A percentile compares a stretch with the other conserved stretches of the same genome.
Evolutionary conservation across 2,113 vertebrate genomes (phyloP).

Genomic region (Channa maculata): DNA sequence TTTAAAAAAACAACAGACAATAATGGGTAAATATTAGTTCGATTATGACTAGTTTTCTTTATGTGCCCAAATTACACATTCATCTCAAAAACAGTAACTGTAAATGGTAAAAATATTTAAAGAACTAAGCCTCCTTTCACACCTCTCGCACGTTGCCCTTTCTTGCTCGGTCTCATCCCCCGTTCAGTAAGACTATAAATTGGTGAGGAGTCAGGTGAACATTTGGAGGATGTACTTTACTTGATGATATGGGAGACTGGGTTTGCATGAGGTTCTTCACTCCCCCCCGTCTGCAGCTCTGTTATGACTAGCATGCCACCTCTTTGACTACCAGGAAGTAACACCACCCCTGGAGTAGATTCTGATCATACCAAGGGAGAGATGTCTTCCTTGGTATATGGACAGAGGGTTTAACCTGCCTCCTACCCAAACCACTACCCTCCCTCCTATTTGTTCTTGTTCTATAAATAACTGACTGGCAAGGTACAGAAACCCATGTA

Average conservation of each 20-base stretch:
- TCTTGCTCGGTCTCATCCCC: conserved; percentile 1
- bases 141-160: conserved; percentile 20
- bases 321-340: conserved; percentile 83
- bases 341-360: conserved; percentile 82
- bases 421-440: conserved; percentile 64
- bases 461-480: conserved; percentile 79
- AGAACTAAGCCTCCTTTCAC: no score
- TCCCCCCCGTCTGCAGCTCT: conserved; percentile 73
- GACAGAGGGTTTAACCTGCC: conserved; percentile 74
- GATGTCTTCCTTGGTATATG: conserved; percentile 74
- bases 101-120: no score
- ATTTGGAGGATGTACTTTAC: conserved; percentile 35
- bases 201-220: conserved; percentile 37
- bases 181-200: conserved; percentile 66
- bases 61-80: no score
- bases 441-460: conserved; percentile 76
- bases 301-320: conserved; percentile 86
- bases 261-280: conserved; percentile 80
- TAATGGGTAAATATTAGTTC: no score
- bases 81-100: no score
- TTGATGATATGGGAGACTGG: conserved; percentile 55
- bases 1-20: no score
- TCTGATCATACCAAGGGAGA: conserved; percentile 81
- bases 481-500: conserved; percentile 59
- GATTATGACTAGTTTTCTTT: no score